Evolutionary conservation across 2,888 invertebrate genomes (phyloP), one percentile per base, ranked within the genome.

Genomic region (Limenitis camilla): DNA sequence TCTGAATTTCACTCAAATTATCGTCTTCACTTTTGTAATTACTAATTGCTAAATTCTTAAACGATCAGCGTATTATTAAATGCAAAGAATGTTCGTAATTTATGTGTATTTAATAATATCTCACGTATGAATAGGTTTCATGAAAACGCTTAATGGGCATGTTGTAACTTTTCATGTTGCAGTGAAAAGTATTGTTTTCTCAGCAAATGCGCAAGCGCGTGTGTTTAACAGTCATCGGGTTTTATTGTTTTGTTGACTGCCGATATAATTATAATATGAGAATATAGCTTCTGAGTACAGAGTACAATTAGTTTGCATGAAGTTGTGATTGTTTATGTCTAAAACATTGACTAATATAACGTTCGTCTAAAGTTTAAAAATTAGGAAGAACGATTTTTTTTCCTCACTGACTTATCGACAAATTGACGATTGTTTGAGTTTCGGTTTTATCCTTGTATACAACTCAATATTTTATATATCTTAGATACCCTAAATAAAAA

Each of bases 1-100:
- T 38, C 11, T 45, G n/a, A 38, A 35, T 45, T 45, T 45, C 30
- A 45, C 9, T 45, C 29, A 45, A 45, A 38, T 45, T 38, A 45
- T 29, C 9, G 36, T 11, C 36, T 45, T 35, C 36, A 27, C 8
- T 27, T 32, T 28, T 36, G 27, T 10, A 8, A 45, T 45, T 36
- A 45, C n/a, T n/a, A n/a, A n/a, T n/a, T n/a, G n/a, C 9, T 11
- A 30, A 45, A 45, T 36, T 36, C 36, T 45, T 7, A 11, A 0
- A 9, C 6, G 6, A 30, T 36, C 29, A 29, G 28, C 29, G 36
- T 11, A 36, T 36, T 9, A 30, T 10, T 45, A 11, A 6, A 9
- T 38, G 29, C 6, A 19, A 30, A 8, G 11, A 45, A 45, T 45
- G 29, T n/a, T 36, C 30, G 11, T 45, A 30, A 6, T 30, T 30